Evolutionary conservation across 2,113 vertebrate genomes (phyloP).

Genomic region (Pardalotus punctatus): DNA sequence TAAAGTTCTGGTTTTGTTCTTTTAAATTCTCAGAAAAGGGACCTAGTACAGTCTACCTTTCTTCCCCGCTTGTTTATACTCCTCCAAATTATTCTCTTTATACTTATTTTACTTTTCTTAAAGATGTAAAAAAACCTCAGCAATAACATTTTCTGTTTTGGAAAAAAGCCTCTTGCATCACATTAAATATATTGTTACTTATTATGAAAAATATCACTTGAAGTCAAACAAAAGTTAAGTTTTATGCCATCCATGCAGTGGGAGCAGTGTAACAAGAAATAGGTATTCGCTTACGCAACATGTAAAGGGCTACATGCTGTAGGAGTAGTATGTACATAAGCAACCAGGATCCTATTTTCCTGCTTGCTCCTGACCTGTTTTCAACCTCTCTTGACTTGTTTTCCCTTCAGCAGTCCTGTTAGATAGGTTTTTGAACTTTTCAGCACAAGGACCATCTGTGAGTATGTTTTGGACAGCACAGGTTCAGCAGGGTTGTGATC

Average conservation of each 20-base stretch:
- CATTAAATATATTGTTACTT: not conserved
- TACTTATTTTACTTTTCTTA: not conserved
- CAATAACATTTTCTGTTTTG: not conserved
- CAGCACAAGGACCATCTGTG: not conserved
- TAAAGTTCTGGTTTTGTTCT: not conserved
- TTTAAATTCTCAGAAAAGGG: not conserved
- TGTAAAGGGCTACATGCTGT: not conserved
- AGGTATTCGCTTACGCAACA: not conserved
- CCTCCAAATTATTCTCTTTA: not conserved
- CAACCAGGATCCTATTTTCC: not conserved
- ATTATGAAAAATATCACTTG: not conserved
- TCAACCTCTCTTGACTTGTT: not conserved
- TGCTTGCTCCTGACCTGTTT: not conserved
- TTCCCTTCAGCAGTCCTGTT: not conserved
- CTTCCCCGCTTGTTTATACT: rapidly evolving
- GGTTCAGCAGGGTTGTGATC: not conserved
- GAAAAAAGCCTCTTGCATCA: not conserved
- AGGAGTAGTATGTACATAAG: not conserved
- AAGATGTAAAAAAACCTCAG: not conserved
- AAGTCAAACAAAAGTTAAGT: not conserved
- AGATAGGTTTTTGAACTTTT: not conserved
- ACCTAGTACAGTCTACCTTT: not conserved
- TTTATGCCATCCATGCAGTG: not conserved
- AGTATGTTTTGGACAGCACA: not conserved
- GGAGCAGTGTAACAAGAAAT: not conserved